Evolutionary conservation across 2,888 invertebrate genomes (phyloP), one percentile per base, ranked within the genome.

Genomic region (Apotomis turbidana): DNA sequence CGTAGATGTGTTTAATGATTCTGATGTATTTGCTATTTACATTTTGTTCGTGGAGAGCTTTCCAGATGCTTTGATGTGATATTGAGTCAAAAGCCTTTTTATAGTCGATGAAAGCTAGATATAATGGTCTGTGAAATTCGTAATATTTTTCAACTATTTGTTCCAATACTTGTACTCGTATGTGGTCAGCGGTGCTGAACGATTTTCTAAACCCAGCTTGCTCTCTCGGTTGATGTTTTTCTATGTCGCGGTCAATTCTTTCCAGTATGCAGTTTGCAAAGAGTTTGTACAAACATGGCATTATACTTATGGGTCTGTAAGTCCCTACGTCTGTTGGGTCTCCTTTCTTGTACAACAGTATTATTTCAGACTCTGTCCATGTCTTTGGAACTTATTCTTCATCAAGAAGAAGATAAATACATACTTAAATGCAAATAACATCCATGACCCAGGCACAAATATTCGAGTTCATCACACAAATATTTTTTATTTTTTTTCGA

Each of bases 51-150:
- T 13, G n/a, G n/a, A 54, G 5, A n/a, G 52, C 52, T 13, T 54
- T 5, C 52, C 52, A 54, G 5, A 54, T 54, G 13, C 52, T 54
- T 3, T 54, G n/a, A 5, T 54, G 52, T 13, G 52, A n/a, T n/a
- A 54, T 54, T 0, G n/a, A 54, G 13, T 54, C 52, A 54, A 54
- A 54, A 13, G 52, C 52, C n/a, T 54, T 54, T 54, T 54, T 54
- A 13, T 54, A 54, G 13, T 54, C 52, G 5, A 54, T 54, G 13
- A 55, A 55, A 5, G 55, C 15, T 6, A 55, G 3, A 15, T 55
- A 55, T 55, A 55, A 27, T 55, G 55, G 55, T 27, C 15, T 55
- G 3, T 15, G 9, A 8, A 55, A 27, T 8, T 55, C 55, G 13
- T 9, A 8, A 15, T 15, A 55, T 55, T 55, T 55, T 8, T 55